Base-by-base conservation (phyloP, 2,888 invertebrate genomes). In the Osmoderma eremita region DNA sequence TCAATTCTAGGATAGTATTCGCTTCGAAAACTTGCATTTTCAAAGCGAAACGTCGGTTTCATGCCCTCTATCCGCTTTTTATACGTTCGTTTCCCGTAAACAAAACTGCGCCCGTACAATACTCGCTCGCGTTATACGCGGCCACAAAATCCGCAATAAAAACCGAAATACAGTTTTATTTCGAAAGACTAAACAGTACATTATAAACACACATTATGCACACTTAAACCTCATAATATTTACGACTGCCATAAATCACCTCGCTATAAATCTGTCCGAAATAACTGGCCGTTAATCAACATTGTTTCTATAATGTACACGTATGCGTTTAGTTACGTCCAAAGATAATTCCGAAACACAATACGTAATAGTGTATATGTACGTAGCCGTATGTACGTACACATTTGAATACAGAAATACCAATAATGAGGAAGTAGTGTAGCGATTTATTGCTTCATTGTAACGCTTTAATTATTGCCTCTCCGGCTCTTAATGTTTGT, bases 291-390 rank as follows among this genome's bases (percentile, higher is more conserved):
- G 76, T 80, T 78, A 80, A 75, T 77, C 78, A 78, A 80, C 80
- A 80, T 77, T 80, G 79, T 80, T 79, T 79, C 79, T 79, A 74
- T 79, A 78, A 76, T 76, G 76, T 72, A 74, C 75, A 72, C 69
- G 6, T 30, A 73, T 77, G 71, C 68, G 73, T 72, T 64, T 69
- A 68, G 45, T 39, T 61, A 53, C 50, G n/a, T n/a, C n/a, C n/a
- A 62, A 53, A 67, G 62, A 67, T 62, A 51, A 51, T 67, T 61
- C 45, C 58, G 45, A 67, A 67, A 62, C 62, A 67, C 67, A 67
- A 67, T 62, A 62, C 62, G 45, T 50, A 65, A 65, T 65, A 65
- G 48, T 48, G 48, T 6, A 30, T 5, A 30, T 30, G 30, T 48
- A 38, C 38, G 48, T n/a, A n/a, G 48, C 65, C 30, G 58, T 10